These are phyloP conservation scores for Lithobius niger DNA, from an alignment of 1,140 invertebrate species.

Conservation along the genomic window DNA sequence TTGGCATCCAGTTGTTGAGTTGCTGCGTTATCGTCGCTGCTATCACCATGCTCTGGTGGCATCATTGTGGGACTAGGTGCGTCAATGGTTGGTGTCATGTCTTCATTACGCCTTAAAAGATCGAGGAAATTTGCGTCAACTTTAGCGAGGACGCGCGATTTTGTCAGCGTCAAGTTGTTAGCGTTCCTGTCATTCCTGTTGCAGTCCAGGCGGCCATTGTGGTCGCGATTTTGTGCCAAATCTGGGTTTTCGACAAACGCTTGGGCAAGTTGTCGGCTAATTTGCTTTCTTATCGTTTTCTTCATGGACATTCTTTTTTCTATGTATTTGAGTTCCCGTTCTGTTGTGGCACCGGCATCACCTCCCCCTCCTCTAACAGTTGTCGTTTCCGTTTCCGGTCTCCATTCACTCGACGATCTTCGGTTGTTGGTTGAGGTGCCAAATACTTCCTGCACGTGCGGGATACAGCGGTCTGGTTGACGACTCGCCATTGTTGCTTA, in stretches of 20 bases:
- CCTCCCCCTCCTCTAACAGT: neutral
- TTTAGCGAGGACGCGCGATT: neutral
- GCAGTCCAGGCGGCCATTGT: neutral
- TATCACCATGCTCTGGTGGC: neutral
- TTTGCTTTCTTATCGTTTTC: conserved; percentile 70
- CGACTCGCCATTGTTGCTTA: conserved; percentile 6
- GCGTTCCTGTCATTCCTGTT: conserved; percentile 1
- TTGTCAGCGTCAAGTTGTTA: neutral
- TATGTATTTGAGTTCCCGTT: conserved; percentile 56
- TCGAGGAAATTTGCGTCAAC: conserved; percentile 1
- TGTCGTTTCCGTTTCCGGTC: neutral
- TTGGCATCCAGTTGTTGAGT: neutral
- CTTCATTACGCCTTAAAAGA: neutral
- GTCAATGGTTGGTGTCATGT: neutral
- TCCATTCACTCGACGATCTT: too few species aligned
- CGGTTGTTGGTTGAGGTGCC: too few species aligned
- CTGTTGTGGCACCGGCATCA: conserved; percentile 25
- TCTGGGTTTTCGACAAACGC: conserved; percentile 10
- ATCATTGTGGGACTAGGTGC: neutral
- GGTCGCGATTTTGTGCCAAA: neutral
- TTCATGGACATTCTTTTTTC: conserved; percentile 73
- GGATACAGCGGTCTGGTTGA: conserved; percentile 10
- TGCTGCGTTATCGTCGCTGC: neutral
- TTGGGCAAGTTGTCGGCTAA: conserved; percentile 53
- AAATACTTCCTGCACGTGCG: conserved; percentile 9